Evolutionary conservation across 2,113 vertebrate genomes (phyloP).

Genomic region (Barbus barbus): DNA sequence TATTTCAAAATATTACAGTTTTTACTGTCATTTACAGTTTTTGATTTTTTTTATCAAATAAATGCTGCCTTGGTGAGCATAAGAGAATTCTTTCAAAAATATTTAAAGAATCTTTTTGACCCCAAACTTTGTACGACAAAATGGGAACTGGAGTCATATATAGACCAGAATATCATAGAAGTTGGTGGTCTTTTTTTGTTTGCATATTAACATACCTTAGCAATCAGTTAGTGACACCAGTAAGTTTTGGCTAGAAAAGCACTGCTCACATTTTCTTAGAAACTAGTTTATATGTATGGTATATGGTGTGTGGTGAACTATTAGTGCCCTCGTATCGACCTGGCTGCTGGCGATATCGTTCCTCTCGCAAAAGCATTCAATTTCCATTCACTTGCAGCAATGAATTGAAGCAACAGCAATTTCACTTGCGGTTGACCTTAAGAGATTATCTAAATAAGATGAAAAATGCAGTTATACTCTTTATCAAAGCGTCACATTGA

Average conservation of each 20-base stretch:
- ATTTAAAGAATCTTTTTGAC: not conserved
- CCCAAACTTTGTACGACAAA: not conserved
- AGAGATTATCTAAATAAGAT: slow-evolving; percentile 1
- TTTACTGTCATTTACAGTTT: no score
- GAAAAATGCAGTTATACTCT: not conserved
- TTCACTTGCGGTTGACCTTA: not conserved
- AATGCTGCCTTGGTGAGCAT: not conserved
- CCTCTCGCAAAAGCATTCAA: not conserved
- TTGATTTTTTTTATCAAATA: not conserved
- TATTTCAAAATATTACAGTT: not conserved
- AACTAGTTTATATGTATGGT: not conserved
- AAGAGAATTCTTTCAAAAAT: not conserved
- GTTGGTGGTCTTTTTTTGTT: not conserved
- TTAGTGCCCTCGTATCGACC: not conserved
- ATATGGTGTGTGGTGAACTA: not conserved
- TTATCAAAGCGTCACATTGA: slow-evolving; percentile 6
- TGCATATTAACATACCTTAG: not conserved
- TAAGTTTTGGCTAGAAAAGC: not conserved
- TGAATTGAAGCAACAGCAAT: no score
- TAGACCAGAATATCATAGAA: not conserved
- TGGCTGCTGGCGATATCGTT: not conserved
- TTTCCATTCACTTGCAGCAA: no score
- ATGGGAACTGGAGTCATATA: not conserved
- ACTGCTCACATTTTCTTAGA: not conserved
- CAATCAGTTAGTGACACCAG: not conserved